Conservation (phyloP, 2,113 vertebrate genomes). For the Xyliphius kryptos region DNA sequence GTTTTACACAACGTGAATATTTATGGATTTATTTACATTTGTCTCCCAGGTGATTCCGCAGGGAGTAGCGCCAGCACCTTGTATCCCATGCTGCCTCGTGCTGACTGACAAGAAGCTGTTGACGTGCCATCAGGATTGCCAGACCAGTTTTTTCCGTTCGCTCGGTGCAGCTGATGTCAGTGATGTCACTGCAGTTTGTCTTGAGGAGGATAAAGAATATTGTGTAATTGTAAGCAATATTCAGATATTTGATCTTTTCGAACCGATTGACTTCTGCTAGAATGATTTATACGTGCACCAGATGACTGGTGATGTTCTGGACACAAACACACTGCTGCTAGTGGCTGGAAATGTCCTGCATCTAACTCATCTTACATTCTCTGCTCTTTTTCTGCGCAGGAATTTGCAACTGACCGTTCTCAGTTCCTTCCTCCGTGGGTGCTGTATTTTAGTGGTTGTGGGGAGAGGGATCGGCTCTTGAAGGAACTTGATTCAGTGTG, state of each 20-base stretch:
- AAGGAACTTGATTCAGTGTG: conserved; percentile 63
- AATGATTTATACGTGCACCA: no score
- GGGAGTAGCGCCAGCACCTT: conserved; percentile 75
- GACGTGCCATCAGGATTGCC: conserved; percentile 93
- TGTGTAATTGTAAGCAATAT: conserved; percentile 79
- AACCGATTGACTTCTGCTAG: no score
- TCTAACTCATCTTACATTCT: background rate
- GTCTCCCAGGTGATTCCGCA: conserved; percentile 80
- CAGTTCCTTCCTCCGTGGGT: conserved; percentile 84
- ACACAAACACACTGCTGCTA: no score
- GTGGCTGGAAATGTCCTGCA: background rate
- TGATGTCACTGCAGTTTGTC: conserved; percentile 63
- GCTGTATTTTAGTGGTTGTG: conserved; percentile 84
- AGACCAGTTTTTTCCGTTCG: conserved; percentile 94
- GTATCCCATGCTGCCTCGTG: conserved; percentile 90
- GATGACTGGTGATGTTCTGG: no score
- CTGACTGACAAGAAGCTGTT: conserved; percentile 75
- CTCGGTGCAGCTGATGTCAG: conserved; percentile 72
- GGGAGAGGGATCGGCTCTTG: conserved; percentile 82
- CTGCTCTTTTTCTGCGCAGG: conserved; percentile 57
- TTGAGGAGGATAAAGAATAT: conserved; percentile 75
- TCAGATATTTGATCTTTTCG: background rate
- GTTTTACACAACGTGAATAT: no score
- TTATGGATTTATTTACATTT: no score
- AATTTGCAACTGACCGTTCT: conserved; percentile 77